Evolutionary conservation across 2,888 invertebrate genomes (phyloP).

Genomic region (Sinotaia quadrata): DNA sequence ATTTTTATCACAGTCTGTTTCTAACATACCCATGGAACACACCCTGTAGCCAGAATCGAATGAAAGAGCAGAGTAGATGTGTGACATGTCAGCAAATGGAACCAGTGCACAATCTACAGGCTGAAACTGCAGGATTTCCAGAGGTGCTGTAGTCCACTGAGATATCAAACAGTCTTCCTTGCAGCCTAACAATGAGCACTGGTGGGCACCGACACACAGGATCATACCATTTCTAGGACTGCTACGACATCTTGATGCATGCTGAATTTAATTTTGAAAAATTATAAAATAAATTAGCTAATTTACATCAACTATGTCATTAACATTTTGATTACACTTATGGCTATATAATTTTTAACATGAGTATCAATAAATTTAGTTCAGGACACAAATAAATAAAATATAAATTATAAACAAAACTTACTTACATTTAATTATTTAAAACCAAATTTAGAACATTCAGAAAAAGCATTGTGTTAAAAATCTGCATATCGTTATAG

Average conservation of each 20-base stretch:
- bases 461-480: no score
- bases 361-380: no score
- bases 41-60: constrained; percentile 20
- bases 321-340: no score
- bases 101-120: neutral
- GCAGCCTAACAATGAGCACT: neutral
- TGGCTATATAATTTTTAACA: no score
- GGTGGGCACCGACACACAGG: constrained; percentile 12
- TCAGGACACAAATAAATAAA: no score
- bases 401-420: no score
- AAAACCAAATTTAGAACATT: no score
- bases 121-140: constrained; percentile 10
- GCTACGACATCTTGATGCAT: constrained; percentile 2
- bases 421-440: no score
- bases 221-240: constrained; percentile 22
- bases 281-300: no score
- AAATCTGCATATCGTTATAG: no score
- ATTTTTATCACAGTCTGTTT: no score
- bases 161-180: neutral
- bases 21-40: constrained; percentile 16
- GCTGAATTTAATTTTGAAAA: constrained; percentile 1
- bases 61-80: constrained; percentile 3
- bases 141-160: neutral
- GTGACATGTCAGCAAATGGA: neutral
- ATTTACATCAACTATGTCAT: no score